Percentiles rank a stretch among this genome's conserved stretches.
Conservation (phyloP, 2,113 vertebrate genomes). For the Lagopus leucura region DNA sequence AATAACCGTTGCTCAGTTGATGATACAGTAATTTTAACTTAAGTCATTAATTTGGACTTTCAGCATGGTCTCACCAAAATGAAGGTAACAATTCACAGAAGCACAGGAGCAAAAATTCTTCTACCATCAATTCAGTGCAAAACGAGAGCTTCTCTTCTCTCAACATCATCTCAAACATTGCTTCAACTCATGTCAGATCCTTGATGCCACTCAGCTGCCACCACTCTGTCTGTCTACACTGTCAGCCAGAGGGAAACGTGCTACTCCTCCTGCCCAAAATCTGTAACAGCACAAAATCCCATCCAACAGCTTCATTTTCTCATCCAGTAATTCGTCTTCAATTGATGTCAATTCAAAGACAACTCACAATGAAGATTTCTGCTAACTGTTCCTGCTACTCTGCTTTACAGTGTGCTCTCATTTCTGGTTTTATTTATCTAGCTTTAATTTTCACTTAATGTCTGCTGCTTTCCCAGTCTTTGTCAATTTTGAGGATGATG, state of each 20-base stretch:
- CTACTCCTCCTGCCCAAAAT: background rate
- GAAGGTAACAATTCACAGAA: background rate
- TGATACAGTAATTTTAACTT: background rate
- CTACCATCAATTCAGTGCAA: background rate
- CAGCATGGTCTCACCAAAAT: background rate
- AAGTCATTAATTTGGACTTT: slow-evolving; percentile 7
- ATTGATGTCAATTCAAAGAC: background rate
- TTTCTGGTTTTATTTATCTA: background rate
- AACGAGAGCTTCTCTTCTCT: background rate
- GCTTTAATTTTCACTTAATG: background rate
- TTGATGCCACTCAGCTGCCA: background rate
- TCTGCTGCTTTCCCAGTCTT: background rate
- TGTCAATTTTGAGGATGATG: background rate
- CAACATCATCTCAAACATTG: background rate
- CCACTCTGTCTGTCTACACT: rapidly evolving
- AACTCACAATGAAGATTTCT: background rate
- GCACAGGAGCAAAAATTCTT: background rate
- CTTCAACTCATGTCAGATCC: background rate
- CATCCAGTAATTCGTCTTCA: background rate
- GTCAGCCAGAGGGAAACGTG: background rate
- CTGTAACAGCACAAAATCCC: background rate
- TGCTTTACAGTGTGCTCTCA: background rate
- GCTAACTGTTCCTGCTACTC: rapidly evolving
- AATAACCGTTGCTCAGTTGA: background rate
- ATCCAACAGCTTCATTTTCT: rapidly evolving